Conservation (phyloP, 35 echinoderm and acorn worm species). For the Holothuria glaberrima region DNA sequence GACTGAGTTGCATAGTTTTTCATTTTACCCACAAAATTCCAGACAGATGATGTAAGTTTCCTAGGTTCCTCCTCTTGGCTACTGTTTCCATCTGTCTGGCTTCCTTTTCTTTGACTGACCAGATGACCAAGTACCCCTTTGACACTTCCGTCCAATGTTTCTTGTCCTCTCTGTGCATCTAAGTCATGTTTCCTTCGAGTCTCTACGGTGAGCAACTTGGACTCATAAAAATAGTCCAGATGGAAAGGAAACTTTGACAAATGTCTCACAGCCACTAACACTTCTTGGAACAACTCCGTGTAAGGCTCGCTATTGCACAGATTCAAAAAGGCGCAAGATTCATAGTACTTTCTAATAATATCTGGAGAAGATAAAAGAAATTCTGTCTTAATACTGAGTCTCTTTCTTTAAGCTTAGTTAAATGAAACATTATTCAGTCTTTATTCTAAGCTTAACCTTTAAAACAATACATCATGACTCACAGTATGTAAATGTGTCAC, state of each 20-base stretch:
- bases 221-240: constrained; percentile 81
- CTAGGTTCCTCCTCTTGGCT: neutral
- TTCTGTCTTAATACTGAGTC: too few relatives aligned
- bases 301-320: constrained; percentile 82
- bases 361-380: constrained; percentile 54
- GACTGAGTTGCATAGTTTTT: constrained; percentile 48
- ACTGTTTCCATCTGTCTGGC: neutral
- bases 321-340: constrained; percentile 81
- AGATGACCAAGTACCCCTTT: neutral
- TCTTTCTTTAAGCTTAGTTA: too few relatives aligned
- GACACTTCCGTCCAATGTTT: too few relatives aligned
- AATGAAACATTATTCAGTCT: too few relatives aligned
- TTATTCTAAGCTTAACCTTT: too few relatives aligned
- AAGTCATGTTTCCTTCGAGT: neutral
- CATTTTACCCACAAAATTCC: constrained; percentile 47
- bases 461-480: too few relatives aligned
- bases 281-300: constrained; percentile 64
- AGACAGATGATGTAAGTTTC: constrained; percentile 36
- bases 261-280: constrained; percentile 72
- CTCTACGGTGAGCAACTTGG: neutral
- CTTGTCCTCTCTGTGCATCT: too few relatives aligned
- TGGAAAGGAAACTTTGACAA: constrained; percentile 76
- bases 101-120: neutral
- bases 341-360: constrained; percentile 78
- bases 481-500: too few relatives aligned